These are phyloP conservation scores for Halichoerus grypus DNA, from an alignment of 2,113 vertebrate species.

Conservation along the genomic window DNA sequence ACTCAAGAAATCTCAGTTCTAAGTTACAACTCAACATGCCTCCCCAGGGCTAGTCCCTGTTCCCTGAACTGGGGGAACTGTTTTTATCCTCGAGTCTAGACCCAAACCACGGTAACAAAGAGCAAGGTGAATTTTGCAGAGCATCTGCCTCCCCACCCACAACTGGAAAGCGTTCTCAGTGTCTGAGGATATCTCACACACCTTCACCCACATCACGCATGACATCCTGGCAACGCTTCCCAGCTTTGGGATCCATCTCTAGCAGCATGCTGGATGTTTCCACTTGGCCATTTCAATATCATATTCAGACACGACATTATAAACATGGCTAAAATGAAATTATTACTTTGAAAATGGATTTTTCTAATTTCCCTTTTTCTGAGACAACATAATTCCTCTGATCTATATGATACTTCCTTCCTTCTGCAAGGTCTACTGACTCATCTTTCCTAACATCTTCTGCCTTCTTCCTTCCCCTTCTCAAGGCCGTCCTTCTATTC, in stretches of 20 bases:
- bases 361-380: neutral
- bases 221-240: neutral
- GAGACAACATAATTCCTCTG: neutral
- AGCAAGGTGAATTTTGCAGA: neutral
- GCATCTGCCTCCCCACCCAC: neutral
- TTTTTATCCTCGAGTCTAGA: neutral
- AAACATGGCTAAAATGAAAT: neutral
- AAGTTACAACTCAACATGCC: neutral
- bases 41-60: neutral
- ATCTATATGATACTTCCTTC: neutral
- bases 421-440: neutral
- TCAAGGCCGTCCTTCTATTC: neutral
- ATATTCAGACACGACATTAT: neutral
- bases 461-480: too few relatives aligned
- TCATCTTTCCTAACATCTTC: neutral
- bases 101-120: neutral
- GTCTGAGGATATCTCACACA: neutral
- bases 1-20: neutral
- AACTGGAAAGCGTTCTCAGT: neutral
- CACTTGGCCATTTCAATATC: neutral
- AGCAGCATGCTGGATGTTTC: neutral
- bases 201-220: neutral
- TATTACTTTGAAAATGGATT: neutral
- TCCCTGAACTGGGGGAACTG: neutral
- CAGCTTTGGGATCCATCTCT: neutral